Evolutionary conservation across 1,140 invertebrate genomes (phyloP).

Genomic region (Apocrypta bakeri): DNA sequence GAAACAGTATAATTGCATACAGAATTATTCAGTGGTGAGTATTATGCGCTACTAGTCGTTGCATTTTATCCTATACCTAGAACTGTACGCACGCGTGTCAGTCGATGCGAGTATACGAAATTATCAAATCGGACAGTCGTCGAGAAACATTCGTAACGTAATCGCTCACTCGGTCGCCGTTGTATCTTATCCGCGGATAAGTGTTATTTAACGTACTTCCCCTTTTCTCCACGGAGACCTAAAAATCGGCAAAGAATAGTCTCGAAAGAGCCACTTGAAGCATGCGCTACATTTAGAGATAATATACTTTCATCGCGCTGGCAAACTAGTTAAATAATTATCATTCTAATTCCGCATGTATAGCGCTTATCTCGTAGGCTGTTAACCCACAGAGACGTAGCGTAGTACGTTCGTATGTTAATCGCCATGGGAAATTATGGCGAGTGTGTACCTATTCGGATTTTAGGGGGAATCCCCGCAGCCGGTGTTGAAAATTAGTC

Average conservation of each 20-base stretch:
- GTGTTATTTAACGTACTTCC: too few species aligned
- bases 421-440: conserved; percentile 26
- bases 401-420: conserved; percentile 10
- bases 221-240: too few species aligned
- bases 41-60: too few species aligned
- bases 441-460: not conserved
- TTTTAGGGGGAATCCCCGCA: not conserved
- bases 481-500: not conserved
- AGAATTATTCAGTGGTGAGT: not conserved
- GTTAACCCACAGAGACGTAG: not conserved
- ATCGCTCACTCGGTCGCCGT: not conserved
- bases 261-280: too few species aligned
- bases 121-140: not conserved
- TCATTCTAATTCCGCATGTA: conserved; percentile 29
- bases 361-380: conserved; percentile 18
- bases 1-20: not conserved
- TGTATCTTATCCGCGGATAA: not conserved
- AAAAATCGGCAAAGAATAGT: not conserved
- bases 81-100: too few species aligned
- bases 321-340: conserved; percentile 5
- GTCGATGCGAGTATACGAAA: too few species aligned
- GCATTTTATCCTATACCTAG: too few species aligned
- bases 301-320: not conserved
- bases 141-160: not conserved
- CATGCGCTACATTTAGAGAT: too few species aligned